phyloP scores from a whole-genome alignment of 2,113 vertebrate species.

The Opisthocomus hoazin region DNA sequence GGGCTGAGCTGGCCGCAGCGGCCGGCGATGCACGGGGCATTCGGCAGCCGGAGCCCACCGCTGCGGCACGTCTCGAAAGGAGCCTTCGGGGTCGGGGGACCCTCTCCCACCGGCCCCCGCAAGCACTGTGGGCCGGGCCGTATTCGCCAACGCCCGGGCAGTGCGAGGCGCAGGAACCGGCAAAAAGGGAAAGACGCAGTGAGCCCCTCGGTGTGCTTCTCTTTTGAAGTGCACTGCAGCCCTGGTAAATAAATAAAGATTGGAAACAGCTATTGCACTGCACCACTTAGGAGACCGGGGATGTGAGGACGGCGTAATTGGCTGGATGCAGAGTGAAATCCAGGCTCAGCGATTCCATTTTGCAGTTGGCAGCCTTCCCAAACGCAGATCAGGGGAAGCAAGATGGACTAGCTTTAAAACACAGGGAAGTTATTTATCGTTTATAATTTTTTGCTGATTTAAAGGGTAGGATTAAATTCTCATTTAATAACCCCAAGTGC shows the following conservation, averaged over 20 bases:
- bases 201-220: fast-evolving
- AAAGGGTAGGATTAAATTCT: constrained; percentile 46
- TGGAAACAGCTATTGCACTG: neutral
- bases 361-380: constrained; percentile 59
- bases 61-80: fast-evolving
- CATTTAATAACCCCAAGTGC: constrained; percentile 36
- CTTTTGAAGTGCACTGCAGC: neutral
- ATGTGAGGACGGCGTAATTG: neutral
- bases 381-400: neutral
- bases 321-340: constrained; percentile 43
- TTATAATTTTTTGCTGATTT: constrained; percentile 18
- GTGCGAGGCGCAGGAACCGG: fast-evolving
- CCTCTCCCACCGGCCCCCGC: fast-evolving
- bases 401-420: constrained; percentile 7
- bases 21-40: neutral
- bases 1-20: fast-evolving
- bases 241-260: constrained; percentile 11
- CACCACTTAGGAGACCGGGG: neutral
- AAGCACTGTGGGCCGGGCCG: fast-evolving
- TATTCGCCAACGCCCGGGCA: fast-evolving
- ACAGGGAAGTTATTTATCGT: constrained; percentile 30
- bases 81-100: fast-evolving
- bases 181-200: neutral
- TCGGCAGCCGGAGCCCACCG: fast-evolving
- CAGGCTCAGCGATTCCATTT: constrained; percentile 60